These are phyloP conservation scores for Xylota segnis DNA, from an alignment of 2,888 invertebrate genomes.

Conservation along the genomic window DNA sequence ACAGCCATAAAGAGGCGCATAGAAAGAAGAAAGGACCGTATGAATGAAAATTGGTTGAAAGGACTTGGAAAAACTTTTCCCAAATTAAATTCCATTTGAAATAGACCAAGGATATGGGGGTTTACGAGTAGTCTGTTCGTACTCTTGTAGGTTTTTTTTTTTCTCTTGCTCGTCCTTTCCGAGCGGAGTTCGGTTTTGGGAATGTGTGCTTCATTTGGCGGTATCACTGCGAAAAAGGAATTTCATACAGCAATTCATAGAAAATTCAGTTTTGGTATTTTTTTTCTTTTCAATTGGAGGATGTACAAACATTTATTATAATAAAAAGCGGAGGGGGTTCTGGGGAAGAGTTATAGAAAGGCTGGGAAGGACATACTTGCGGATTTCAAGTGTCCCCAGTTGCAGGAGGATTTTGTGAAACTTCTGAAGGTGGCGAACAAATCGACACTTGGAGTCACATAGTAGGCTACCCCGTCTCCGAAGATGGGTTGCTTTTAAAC, in stretches of 20 bases:
- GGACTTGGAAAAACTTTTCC: constrained; percentile 63
- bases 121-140: constrained; percentile 17
- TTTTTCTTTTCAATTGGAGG: constrained; percentile 1
- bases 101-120: constrained; percentile 61
- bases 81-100: constrained; percentile 70
- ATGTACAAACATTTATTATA: not conserved
- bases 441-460: too few relatives aligned
- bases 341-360: not conserved
- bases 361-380: too few relatives aligned
- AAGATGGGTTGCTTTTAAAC: too few relatives aligned
- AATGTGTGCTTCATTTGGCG: constrained; percentile 39
- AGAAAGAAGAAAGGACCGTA: constrained; percentile 24
- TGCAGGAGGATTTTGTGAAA: not conserved
- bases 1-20: not conserved
- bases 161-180: constrained; percentile 21
- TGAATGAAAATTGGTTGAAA: constrained; percentile 67
- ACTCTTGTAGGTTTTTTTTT: constrained; percentile 16
- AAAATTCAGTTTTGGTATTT: not conserved
- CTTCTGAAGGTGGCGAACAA: not conserved
- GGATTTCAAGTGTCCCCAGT: not conserved
- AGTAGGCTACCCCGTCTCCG: too few relatives aligned
- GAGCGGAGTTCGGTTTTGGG: not conserved
- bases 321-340: not conserved
- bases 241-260: constrained; percentile 8
- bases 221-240: constrained; percentile 15